phyloP scores from a whole-genome alignment of 2,888 invertebrate genomes.

The Pachymerium ferrugineum region DNA sequence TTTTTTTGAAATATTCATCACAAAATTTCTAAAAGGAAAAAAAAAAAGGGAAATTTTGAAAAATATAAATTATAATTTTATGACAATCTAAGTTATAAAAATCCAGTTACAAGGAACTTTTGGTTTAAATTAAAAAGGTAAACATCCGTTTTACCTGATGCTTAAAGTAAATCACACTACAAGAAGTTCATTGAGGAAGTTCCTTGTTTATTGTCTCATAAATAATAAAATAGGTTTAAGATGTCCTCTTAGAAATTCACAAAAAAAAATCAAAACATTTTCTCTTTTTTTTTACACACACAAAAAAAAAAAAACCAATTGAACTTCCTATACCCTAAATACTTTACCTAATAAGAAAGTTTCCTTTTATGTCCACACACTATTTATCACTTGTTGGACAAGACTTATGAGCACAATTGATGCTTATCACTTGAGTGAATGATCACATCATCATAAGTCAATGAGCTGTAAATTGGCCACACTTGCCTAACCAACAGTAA shows the following conservation, averaged over 20 bases:
- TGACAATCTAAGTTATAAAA: not conserved
- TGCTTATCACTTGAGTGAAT: not conserved
- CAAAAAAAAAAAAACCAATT: not conserved
- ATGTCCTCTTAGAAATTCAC: no score
- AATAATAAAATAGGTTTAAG: no score
- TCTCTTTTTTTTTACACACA: no score
- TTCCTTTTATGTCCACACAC: not conserved
- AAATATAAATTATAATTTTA: no score
- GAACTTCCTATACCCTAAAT: not conserved
- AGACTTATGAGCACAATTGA: conserved; percentile 1
- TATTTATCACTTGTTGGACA: not conserved
- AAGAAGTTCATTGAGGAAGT: not conserved
- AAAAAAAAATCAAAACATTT: no score
- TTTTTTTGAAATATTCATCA: no score
- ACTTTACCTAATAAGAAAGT: not conserved
- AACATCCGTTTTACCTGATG: not conserved
- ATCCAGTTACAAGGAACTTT: not conserved
- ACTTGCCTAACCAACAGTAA: not conserved
- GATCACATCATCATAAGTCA: not conserved
- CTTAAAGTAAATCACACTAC: not conserved
- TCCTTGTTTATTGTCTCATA: not conserved
- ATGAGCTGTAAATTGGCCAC: not conserved
- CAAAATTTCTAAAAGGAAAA: no score
- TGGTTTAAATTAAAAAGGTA: not conserved
- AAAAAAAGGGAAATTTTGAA: not conserved